A percentile compares a stretch with the other conserved stretches of the same genome.
phyloP scores from a whole-genome alignment of 2,797 vertebrate species.

The Mergus octosetaceus region DNA sequence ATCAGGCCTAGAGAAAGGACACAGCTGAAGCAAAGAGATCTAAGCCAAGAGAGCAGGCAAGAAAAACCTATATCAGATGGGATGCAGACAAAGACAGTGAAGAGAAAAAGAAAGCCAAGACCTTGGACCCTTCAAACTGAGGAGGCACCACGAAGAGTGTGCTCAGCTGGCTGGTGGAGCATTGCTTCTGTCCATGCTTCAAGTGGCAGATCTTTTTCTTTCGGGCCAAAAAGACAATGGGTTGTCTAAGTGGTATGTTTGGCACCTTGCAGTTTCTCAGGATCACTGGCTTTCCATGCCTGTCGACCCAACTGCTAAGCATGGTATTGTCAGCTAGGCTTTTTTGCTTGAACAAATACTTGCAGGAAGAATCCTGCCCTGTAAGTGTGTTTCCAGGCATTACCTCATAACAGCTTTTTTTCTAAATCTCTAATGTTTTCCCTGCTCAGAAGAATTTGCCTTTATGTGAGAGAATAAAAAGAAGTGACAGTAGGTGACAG shows the following conservation, averaged over 20 bases:
- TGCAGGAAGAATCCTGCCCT: constrained; percentile 37
- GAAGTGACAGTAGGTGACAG: constrained; percentile 68
- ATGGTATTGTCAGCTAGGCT: background rate
- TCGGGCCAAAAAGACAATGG: background rate
- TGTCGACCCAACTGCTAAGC: background rate
- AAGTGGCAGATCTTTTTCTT: background rate
- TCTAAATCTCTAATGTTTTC: constrained; percentile 52
- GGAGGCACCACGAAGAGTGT: background rate
- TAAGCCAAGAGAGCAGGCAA: constrained; percentile 23
- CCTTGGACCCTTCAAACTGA: background rate
- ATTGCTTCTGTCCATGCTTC: background rate
- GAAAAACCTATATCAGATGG: constrained; percentile 15
- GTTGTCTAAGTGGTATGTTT: background rate
- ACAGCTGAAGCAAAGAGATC: constrained; percentile 28
- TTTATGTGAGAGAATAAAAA: constrained; percentile 64
- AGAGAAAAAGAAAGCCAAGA: background rate
- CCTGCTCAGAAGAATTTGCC: constrained; percentile 53
- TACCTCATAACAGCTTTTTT: constrained; percentile 65
- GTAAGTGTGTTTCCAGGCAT: constrained; percentile 40
- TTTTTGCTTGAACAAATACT: background rate
- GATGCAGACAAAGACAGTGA: constrained; percentile 12
- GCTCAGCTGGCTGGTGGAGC: background rate
- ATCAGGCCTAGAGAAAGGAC: constrained; percentile 64
- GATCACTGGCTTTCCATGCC: background rate
- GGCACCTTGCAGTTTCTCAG: background rate